phyloP scores from a whole-genome alignment of 2,113 vertebrate genomes.

The Crotalus tigris region DNA sequence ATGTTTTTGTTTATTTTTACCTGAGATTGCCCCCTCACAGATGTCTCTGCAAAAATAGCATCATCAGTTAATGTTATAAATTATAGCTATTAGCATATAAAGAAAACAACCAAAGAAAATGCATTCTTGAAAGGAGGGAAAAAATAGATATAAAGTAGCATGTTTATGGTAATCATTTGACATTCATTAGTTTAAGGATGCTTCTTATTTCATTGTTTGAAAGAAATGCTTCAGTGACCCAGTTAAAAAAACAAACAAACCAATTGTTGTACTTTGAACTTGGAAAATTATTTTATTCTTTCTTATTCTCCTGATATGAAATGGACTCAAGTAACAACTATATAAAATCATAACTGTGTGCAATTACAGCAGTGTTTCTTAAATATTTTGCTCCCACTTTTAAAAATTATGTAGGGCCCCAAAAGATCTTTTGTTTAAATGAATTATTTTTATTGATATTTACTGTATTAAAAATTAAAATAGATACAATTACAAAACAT shows the following conservation, averaged over 20 bases:
- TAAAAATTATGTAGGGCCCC: not conserved
- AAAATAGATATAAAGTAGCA: constrained; percentile 53
- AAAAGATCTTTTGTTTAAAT: not conserved
- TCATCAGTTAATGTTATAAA: constrained; percentile 56
- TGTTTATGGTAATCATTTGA: constrained; percentile 40
- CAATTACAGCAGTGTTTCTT: not conserved
- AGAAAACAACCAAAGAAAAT: constrained; percentile 41
- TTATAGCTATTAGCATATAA: constrained; percentile 49
- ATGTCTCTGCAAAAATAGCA: constrained; percentile 29
- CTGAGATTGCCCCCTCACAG: constrained; percentile 20
- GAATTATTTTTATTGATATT: not conserved
- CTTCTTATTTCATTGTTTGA: constrained; percentile 42
- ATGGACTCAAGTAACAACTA: not conserved
- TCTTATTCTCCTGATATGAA: not conserved
- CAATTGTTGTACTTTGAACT: constrained; percentile 31
- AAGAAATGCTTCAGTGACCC: constrained; percentile 37
- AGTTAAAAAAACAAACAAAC: constrained; percentile 29
- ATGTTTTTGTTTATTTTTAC: constrained; percentile 32
- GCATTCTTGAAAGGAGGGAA: constrained; percentile 36
- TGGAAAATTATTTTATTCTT: not conserved
- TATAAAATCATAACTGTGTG: not conserved
- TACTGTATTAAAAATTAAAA: not conserved
- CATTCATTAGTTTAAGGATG: constrained; percentile 45
- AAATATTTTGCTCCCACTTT: not conserved
- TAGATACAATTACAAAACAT: not conserved